Base-by-base conservation (phyloP, 2,113 vertebrate species). In the Hemiprocne comata region DNA sequence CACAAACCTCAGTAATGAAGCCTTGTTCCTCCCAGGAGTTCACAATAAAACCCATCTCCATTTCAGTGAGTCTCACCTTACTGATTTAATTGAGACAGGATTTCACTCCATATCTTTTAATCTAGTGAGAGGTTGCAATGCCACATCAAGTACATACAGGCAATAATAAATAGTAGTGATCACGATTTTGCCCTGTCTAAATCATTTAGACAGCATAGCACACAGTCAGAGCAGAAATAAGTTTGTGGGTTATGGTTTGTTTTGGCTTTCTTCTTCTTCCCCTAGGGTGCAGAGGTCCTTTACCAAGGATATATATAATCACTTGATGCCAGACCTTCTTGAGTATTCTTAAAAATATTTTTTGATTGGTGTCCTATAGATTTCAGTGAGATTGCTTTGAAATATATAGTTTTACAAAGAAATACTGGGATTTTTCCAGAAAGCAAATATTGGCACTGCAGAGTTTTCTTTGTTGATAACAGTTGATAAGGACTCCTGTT, bases 161-260 rank as follows among this genome's bases (percentile, higher is more conserved):
- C 34, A 81, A 42, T 50, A 57, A 50, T 10, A 83, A 46, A 42
- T 6, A 81, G 17, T 2, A 76, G 25, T 8, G 29, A 54, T n/a
- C 29, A 36, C 46, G 54, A 84, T 44, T 91, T 69, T 77, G 16
- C 76, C 40, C 33, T 7, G 0, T 54, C 26, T 46, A 86, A 50
- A 80, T 44, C 34, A 28, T 72, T 65, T 42, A 67, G 26, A 64
- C 10, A 38, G 48, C 53, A 60, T 7, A 64, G 53, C 10, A 31
- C 7, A 16, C 0, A 40, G 6, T 24, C 48, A 74, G 12, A 61
- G 26, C 0, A 1, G 51, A 69, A 58, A 13, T 20, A 42, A 31
- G 34, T 19, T 11, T 46, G 10, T 13, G 10, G 26, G 31, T 57
- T 33, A 33, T 57, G 18, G 29, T 38, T 42, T 62, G n/a, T 2